These are phyloP conservation scores for Aporophyla lueneburgensis DNA, from an alignment of 2,888 invertebrate species.

Conservation along the genomic window DNA sequence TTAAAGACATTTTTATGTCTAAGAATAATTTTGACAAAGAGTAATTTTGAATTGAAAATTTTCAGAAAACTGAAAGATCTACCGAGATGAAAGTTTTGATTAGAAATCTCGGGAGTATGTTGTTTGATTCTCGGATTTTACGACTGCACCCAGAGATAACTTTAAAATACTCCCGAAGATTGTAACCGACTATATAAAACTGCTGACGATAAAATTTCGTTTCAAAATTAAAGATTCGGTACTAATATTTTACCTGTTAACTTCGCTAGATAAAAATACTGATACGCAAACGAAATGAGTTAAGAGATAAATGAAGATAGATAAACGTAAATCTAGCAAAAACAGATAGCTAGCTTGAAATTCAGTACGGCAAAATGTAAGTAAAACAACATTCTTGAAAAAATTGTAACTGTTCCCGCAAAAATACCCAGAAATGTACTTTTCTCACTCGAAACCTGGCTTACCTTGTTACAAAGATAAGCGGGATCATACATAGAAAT, in stretches of 20 bases:
- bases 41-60: not conserved
- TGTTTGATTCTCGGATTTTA: constrained; percentile 43
- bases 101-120: constrained; percentile 21
- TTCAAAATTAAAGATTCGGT: constrained; percentile 9
- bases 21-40: not conserved
- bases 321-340: constrained; percentile 9
- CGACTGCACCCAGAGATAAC: constrained; percentile 34
- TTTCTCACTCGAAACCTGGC: constrained; percentile 46
- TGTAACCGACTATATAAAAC: constrained; percentile 25
- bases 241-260: constrained; percentile 35
- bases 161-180: constrained; percentile 42
- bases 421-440: constrained; percentile 38
- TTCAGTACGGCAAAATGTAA: constrained; percentile 26
- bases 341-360: constrained; percentile 16
- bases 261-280: constrained; percentile 15
- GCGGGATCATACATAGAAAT: constrained; percentile 51
- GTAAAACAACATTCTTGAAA: constrained; percentile 39
- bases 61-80: constrained; percentile 15
- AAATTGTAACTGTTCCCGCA: constrained; percentile 32
- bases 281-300: constrained; percentile 7
- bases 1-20: constrained; percentile 1
- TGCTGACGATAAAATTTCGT: constrained; percentile 32
- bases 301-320: constrained; percentile 1
- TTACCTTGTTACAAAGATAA: constrained; percentile 58
- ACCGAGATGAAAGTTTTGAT: constrained; percentile 23